Percentiles rank a stretch among this genome's conserved stretches.
Conservation (phyloP, 2,797 vertebrate species). For the Danio aesculapii region DNA sequence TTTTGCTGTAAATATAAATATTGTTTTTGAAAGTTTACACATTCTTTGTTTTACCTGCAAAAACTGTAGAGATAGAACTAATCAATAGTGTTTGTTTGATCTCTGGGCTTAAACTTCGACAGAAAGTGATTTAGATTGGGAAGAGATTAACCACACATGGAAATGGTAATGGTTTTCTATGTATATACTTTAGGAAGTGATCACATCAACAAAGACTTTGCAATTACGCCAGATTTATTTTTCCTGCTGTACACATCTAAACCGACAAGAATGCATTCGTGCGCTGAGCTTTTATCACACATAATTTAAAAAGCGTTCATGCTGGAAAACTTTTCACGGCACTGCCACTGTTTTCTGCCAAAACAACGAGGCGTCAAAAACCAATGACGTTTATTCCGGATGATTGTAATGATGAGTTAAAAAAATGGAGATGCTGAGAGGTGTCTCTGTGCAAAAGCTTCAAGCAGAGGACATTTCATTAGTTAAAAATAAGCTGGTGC, state of each 20-base stretch:
- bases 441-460: background rate
- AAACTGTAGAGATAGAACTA: constrained; percentile 18
- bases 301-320: constrained; percentile 73
- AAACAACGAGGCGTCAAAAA: constrained; percentile 16
- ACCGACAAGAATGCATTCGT: constrained; percentile 68
- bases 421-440: background rate
- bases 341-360: constrained; percentile 36
- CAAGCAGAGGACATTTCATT: constrained; percentile 21
- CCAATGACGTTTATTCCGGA: background rate
- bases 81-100: constrained; percentile 59
- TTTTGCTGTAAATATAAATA: constrained; percentile 17
- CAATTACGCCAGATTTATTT: constrained; percentile 80
- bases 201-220: constrained; percentile 77
- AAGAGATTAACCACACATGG: constrained; percentile 73
- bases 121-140: constrained; percentile 56
- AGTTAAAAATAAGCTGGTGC: constrained; percentile 19
- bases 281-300: constrained; percentile 67
- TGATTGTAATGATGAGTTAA: background rate
- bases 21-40: constrained; percentile 3
- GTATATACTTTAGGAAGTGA: constrained; percentile 74
- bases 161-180: constrained; percentile 75
- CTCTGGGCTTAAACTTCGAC: constrained; percentile 51
- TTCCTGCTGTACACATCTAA: constrained; percentile 71
- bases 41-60: constrained; percentile 37
- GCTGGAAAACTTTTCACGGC: constrained; percentile 49